phyloP scores from a whole-genome alignment of 2,113 vertebrate genomes.

The Lepus americanus region DNA sequence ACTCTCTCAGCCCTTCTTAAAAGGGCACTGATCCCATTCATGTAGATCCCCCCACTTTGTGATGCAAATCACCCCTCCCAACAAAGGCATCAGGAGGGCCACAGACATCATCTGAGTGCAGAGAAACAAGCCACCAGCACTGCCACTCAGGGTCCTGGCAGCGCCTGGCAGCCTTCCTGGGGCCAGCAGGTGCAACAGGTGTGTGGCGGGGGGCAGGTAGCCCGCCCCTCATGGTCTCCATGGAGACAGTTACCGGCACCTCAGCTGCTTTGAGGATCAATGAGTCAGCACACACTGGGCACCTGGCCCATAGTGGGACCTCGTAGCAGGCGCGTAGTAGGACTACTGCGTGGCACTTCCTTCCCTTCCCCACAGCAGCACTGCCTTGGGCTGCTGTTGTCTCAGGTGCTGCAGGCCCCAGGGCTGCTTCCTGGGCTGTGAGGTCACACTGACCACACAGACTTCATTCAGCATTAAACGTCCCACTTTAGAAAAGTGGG shows the following conservation, averaged over 20 bases:
- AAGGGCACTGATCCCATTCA: background rate
- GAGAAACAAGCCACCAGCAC: background rate
- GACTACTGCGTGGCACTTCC: no score
- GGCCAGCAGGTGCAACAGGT: background rate
- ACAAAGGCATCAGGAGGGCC: no score
- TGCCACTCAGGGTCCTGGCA: background rate
- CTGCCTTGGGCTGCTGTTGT: background rate
- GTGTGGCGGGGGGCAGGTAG: background rate
- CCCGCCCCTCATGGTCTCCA: background rate
- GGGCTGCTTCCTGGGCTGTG: background rate
- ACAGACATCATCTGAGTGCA: background rate
- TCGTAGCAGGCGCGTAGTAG: no score
- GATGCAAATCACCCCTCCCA: background rate
- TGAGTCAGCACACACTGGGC: background rate
- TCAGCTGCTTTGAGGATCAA: background rate
- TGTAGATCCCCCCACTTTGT: background rate
- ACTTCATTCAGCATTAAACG: background rate
- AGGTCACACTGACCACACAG: background rate
- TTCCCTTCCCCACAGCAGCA: rapidly evolving
- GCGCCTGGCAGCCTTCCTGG: background rate
- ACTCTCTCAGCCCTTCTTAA: background rate
- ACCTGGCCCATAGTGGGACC: background rate
- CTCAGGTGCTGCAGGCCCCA: background rate
- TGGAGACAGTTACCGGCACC: background rate
- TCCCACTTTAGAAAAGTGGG: background rate